Conservation (phyloP, 1,140 invertebrate species). For the Atopsyche davidsoni region DNA sequence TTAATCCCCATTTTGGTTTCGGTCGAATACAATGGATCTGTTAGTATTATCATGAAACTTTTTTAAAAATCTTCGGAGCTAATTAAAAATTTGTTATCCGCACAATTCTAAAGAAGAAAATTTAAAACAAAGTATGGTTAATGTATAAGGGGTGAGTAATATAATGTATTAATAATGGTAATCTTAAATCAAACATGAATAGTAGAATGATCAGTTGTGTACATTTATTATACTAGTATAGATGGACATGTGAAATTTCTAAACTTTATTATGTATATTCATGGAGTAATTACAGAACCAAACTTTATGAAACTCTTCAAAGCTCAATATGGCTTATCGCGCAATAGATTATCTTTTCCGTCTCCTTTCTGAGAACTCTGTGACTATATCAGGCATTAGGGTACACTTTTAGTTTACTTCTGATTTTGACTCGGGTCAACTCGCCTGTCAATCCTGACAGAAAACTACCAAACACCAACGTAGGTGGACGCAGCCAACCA, state of each 20-base stretch:
- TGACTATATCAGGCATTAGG: no score
- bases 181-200: constrained; percentile 28
- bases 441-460: no score
- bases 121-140: constrained; percentile 24
- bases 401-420: no score
- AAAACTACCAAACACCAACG: no score
- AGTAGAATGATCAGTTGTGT: constrained; percentile 31
- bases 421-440: no score
- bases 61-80: constrained; percentile 7
- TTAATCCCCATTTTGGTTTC: no score
- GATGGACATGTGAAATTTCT: constrained; percentile 24
- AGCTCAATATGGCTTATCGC: constrained; percentile 20
- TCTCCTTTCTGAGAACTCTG: no score
- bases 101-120: constrained; percentile 29
- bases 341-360: not conserved
- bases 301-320: constrained; percentile 22
- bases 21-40: no score
- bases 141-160: constrained; percentile 27
- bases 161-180: constrained; percentile 28
- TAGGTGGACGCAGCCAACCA: no score
- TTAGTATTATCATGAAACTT: no score
- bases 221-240: constrained; percentile 30
- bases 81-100: constrained; percentile 19
- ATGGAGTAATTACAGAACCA: constrained; percentile 29
- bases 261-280: constrained; percentile 12